Evolutionary conservation across 2,797 vertebrate species (phyloP).

Genomic region (Lophius americanus): DNA sequence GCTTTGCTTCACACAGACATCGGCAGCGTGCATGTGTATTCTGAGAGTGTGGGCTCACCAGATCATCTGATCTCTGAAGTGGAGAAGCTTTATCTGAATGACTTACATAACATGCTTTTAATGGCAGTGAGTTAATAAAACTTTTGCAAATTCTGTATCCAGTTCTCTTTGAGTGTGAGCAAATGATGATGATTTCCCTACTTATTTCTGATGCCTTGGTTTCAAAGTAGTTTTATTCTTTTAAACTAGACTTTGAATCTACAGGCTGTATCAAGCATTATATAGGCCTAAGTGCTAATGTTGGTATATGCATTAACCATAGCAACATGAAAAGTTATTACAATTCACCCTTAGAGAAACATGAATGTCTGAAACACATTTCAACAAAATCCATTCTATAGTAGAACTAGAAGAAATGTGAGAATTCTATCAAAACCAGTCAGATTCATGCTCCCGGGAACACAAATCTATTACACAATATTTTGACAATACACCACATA

Average conservation of each 20-base stretch:
- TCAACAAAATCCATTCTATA: too few species aligned
- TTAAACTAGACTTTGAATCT: too few species aligned
- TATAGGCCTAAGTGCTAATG: neutral
- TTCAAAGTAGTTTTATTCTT: neutral
- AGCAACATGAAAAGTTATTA: neutral
- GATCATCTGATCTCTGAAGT: neutral
- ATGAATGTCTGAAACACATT: too few species aligned
- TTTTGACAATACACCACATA: neutral
- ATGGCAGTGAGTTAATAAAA: conserved; percentile 33
- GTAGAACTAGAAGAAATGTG: neutral
- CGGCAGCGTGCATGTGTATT: neutral
- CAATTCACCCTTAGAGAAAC: too few species aligned
- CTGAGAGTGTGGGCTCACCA: conserved; percentile 13
- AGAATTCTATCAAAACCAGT: too few species aligned
- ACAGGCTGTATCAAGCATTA: too few species aligned
- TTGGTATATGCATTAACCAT: neutral
- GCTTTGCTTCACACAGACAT: conserved; percentile 3
- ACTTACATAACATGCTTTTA: conserved; percentile 15
- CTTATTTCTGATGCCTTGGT: neutral
- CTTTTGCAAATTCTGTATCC: neutral
- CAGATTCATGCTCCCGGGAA: neutral
- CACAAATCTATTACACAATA: neutral
- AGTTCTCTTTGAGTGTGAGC: too few species aligned
- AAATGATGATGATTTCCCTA: too few species aligned
- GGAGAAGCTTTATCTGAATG: conserved; percentile 8